phyloP scores from a whole-genome alignment of 2,113 vertebrate genomes.

The Ellobius talpinus region DNA sequence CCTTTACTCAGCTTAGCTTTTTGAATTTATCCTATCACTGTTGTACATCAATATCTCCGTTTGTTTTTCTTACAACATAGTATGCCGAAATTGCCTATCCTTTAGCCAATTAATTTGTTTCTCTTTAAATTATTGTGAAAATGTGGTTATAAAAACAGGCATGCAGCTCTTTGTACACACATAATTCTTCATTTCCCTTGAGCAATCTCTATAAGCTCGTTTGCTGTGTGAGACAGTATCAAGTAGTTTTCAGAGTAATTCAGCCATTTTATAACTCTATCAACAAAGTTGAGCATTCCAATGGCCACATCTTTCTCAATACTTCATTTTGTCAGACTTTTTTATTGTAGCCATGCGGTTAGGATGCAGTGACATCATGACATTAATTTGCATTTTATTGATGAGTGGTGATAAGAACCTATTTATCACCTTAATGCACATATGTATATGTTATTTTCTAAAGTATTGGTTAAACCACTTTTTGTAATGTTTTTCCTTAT shows the following conservation, averaged over 20 bases:
- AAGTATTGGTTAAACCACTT: slow-evolving; percentile 18
- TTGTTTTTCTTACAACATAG: not conserved
- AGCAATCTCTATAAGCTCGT: not conserved
- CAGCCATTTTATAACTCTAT: slow-evolving; percentile 15
- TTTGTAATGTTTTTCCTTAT: not conserved
- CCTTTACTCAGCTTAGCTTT: slow-evolving; percentile 19
- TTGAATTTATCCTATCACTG: not conserved
- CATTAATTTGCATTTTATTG: slow-evolving; percentile 34
- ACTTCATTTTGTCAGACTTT: not conserved
- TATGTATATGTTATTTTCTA: not conserved
- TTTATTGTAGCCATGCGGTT: not conserved
- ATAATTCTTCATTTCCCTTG: slow-evolving; percentile 40
- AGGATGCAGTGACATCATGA: not conserved
- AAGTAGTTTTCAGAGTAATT: slow-evolving; percentile 14
- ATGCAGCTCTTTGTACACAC: not conserved
- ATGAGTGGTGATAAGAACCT: not conserved
- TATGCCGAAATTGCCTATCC: not conserved
- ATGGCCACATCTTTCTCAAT: not conserved
- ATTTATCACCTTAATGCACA: not conserved
- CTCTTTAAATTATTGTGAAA: not conserved
- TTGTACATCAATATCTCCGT: not conserved
- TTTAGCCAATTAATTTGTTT: slow-evolving; percentile 35
- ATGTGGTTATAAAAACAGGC: not conserved
- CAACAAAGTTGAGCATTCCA: not conserved
- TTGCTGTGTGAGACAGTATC: not conserved